Base-by-base conservation (phyloP, 2,888 invertebrate genomes). In the Brachyptera putata region DNA sequence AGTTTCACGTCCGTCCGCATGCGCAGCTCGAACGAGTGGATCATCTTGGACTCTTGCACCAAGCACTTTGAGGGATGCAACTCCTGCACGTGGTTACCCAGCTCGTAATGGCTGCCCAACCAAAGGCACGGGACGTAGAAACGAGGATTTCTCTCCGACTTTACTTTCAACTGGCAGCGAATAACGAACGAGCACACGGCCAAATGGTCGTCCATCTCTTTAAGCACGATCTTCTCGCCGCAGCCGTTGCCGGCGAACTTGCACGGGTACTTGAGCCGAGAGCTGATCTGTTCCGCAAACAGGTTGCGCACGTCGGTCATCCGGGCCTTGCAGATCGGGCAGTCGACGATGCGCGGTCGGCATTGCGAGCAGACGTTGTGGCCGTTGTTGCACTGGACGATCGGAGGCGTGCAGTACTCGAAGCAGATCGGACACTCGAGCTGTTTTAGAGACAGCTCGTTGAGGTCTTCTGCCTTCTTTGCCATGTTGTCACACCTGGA, bases 341-440 rank as follows among this genome's bases (percentile, higher is more conserved):
- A 84, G 37, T 77, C 72, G 60, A 75, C 68, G 34, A 83, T 79
- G 24, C 80, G 79, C 53, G 75, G 72, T 67, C 82, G 79, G 68
- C 84, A 84, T 24, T 75, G 75, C 46, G 71, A 72, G 72, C 84
- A 84, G 67, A 83, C 76, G 39, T 83, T 77, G 71, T 84, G 84
- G 0, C 84, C 84, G 69, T 82, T 80, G 9, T 80, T 79, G 70
- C 84, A 84, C 72, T 84, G 84, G 61, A 79, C 75, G 65, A 84
- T 79, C 22, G 84, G 84, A 55, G 84, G 80, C 68, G 77, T 76
- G 72, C 83, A 81, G 72, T 79, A 80, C 69, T 84, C 84, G 68
- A 83, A 74, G 71, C 84, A 84, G 66, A 84, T 80, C 16, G 84
- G 84, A 65, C 84, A 84, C 69, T 84, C 84, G 68, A 84, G 72